Percentiles rank a stretch among this genome's conserved stretches.
phyloP scores from a whole-genome alignment of 2,113 vertebrate genomes.

The Mesoclemmys tuberculata region DNA sequence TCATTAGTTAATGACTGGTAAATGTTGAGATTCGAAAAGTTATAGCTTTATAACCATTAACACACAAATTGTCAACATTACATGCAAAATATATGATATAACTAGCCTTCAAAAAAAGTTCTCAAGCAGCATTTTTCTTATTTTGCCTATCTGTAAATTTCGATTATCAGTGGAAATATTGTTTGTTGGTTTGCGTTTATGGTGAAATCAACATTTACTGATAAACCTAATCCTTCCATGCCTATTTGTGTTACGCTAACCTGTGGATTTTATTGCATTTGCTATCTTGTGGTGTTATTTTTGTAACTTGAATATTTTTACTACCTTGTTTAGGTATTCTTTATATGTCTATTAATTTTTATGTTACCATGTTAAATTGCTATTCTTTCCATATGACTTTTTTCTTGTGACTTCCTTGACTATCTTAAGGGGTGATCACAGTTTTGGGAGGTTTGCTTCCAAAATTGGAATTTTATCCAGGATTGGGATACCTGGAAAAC shows the following conservation, averaged over 20 bases:
- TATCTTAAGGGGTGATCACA: neutral
- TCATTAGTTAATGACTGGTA: neutral
- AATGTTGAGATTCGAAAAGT: neutral
- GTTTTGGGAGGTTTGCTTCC: neutral
- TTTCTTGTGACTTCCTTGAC: neutral
- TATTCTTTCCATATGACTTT: neutral
- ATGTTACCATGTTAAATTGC: neutral
- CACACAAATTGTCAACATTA: neutral
- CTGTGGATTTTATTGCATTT: neutral
- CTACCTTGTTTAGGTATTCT: too few relatives aligned
- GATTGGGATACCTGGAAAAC: neutral
- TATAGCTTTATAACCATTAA: neutral
- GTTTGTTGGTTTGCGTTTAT: neutral
- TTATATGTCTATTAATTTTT: neutral
- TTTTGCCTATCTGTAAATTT: neutral
- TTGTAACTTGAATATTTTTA: neutral
- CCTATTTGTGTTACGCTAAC: neutral
- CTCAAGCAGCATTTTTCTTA: neutral
- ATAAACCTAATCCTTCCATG: neutral
- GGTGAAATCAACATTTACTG: neutral
- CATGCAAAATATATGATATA: neutral
- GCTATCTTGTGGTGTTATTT: neutral
- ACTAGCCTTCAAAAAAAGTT: neutral
- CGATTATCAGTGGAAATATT: neutral
- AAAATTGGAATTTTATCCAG: neutral